Conservation (phyloP, 1,140 invertebrate species). For the Panonychus citri region DNA sequence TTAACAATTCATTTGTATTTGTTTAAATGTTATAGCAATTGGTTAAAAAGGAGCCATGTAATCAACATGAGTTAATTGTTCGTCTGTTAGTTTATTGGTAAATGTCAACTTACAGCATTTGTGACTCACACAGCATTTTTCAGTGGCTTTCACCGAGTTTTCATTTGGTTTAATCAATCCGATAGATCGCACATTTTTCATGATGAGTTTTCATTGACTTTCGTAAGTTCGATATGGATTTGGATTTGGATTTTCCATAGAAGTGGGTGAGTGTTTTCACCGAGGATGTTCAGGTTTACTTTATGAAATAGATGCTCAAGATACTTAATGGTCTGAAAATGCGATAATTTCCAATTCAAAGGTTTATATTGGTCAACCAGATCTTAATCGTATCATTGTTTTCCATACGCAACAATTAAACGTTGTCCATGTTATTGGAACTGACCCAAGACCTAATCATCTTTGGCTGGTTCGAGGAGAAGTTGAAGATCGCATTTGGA, state of each 20-base stretch:
- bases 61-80: no score
- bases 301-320: constrained; percentile 6
- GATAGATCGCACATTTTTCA: no score
- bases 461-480: constrained; percentile 1
- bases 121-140: no score
- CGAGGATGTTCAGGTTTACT: background rate
- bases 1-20: no score
- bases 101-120: no score
- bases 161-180: no score
- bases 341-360: background rate
- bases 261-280: constrained; percentile 6
- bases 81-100: no score
- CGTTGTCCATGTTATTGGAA: constrained; percentile 9
- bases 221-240: no score
- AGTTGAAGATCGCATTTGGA: constrained; percentile 7
- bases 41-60: no score
- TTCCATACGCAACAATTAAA: constrained; percentile 5
- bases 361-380: constrained; percentile 9
- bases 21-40: no score
- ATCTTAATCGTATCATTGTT: constrained; percentile 9
- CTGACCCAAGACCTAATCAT: constrained; percentile 5
- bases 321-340: constrained; percentile 8
- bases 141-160: no score
- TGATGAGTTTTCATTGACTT: no score
- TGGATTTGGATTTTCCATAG: constrained; percentile 12